Percentiles rank a stretch among this genome's conserved stretches.
These are phyloP conservation scores for Helicoverpa zea DNA, from an alignment of 1,140 invertebrate genomes.

Conservation along the genomic window DNA sequence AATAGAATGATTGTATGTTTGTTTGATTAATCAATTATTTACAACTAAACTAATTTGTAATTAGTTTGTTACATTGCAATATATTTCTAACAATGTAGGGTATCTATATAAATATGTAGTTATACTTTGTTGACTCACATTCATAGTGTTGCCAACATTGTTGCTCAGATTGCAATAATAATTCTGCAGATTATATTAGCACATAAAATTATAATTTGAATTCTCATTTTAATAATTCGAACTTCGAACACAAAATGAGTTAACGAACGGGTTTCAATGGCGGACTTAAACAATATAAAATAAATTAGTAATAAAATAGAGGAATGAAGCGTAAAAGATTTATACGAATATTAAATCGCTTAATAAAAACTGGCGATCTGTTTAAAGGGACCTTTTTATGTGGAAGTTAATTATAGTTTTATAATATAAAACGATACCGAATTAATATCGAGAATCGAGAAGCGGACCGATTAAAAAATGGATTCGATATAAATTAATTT, in stretches of 20 bases:
- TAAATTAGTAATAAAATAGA: constrained; percentile 69
- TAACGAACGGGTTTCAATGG: constrained; percentile 33
- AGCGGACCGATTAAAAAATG: constrained; percentile 75
- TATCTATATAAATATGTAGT: not conserved
- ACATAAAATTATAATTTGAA: constrained; percentile 35
- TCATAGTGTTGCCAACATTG: not conserved
- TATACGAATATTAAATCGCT: constrained; percentile 71
- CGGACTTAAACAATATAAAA: constrained; percentile 57
- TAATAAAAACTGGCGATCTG: constrained; percentile 69
- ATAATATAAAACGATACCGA: constrained; percentile 74
- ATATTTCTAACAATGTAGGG: too few relatives aligned
- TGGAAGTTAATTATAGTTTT: constrained; percentile 81
- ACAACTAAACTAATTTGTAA: not conserved
- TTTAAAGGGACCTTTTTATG: constrained; percentile 74
- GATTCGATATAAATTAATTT: constrained; percentile 80
- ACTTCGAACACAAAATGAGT: constrained; percentile 23
- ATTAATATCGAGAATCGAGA: constrained; percentile 72
- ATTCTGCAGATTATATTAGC: constrained; percentile 18
- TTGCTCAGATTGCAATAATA: constrained; percentile 18
- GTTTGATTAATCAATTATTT: constrained; percentile 10
- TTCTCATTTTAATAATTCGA: constrained; percentile 39
- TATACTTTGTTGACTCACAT: not conserved
- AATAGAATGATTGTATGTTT: not conserved
- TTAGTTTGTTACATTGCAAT: not conserved
- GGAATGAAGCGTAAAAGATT: constrained; percentile 66